Evolutionary conservation across 2,797 vertebrate genomes (phyloP), one percentile per base, ranked within the genome.

Genomic region (Channallabes apus): DNA sequence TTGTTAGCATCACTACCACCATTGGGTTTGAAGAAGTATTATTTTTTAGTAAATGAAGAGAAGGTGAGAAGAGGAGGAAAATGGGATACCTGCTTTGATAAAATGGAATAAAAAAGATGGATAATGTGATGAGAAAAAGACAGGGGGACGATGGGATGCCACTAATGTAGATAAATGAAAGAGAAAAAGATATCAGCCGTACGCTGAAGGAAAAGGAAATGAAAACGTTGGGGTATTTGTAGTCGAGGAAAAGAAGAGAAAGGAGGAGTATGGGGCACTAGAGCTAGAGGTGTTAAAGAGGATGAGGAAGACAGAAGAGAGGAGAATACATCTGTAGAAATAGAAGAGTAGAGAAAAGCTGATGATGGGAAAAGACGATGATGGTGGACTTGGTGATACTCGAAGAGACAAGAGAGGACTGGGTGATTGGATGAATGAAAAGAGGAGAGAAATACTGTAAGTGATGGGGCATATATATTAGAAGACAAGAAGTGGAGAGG

Each of bases 1-100:
- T 41, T 27, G 22, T 80, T 77, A 59, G 29, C 29, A 38, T 11
- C 24, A 24, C 46, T 65, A 58, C 12, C 58, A 41, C 35, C 58
- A 41, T 62, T 79, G 61, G 41, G 46, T 62, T 6, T 79, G 58
- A 78, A 78, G 77, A 46, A 17, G 20, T 79, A 62, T 79, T 79
- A 62, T 79, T 79, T 62, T 79, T 59, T 59, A 65, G 58, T 64
- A 46, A 80, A 64, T 27, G 18, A 24, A 35, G 11, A 24, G 32
- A 18, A 61, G 32, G 29, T 38, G 58, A 61, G 76, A 77, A 59
- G 76, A 78, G 32, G 29, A 78, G 29, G 58, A 61, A 61, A 78
- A 78, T 78, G 12, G 32, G 22, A 24, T 4, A 78, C 29, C 56
- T 78, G 76, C 29, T 78, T 59, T 35, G 46, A 59, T n/a, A 64